phyloP scores from a whole-genome alignment of 2,797 vertebrate species.

The Acipenser oxyrinchus region DNA sequence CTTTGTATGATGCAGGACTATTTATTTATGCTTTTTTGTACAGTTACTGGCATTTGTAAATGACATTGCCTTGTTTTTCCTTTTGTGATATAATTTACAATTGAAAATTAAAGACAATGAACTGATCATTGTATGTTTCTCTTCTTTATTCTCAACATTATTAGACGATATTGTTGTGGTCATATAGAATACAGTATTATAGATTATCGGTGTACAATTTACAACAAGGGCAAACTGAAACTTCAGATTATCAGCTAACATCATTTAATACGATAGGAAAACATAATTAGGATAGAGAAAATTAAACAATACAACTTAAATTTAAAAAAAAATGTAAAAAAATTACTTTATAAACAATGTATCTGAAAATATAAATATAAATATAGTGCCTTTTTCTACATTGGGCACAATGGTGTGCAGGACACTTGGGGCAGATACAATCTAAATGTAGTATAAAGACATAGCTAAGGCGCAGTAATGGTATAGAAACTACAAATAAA shows the following conservation, averaged over 20 bases:
- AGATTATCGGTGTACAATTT: neutral
- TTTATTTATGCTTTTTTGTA: slow-evolving; percentile 45
- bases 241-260: neutral
- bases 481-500: no score
- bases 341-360: no score
- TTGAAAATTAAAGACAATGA: neutral
- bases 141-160: neutral
- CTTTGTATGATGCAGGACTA: slow-evolving; percentile 10
- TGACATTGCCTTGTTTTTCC: slow-evolving; percentile 25
- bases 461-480: no score
- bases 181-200: neutral
- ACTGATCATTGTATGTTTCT: neutral
- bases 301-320: no score
- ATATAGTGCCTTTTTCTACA: no score
- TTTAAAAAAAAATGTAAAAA: no score
- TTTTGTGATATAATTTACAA: slow-evolving; percentile 8
- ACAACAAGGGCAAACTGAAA: neutral
- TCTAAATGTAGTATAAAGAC: no score
- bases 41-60: slow-evolving; percentile 28
- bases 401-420: no score
- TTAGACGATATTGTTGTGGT: neutral
- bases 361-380: no score
- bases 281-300: no score
- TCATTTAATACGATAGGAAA: neutral
- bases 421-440: no score